These are phyloP conservation scores for Oxyruncus cristatus DNA, from an alignment of 2,113 vertebrate species.

Conservation along the genomic window DNA sequence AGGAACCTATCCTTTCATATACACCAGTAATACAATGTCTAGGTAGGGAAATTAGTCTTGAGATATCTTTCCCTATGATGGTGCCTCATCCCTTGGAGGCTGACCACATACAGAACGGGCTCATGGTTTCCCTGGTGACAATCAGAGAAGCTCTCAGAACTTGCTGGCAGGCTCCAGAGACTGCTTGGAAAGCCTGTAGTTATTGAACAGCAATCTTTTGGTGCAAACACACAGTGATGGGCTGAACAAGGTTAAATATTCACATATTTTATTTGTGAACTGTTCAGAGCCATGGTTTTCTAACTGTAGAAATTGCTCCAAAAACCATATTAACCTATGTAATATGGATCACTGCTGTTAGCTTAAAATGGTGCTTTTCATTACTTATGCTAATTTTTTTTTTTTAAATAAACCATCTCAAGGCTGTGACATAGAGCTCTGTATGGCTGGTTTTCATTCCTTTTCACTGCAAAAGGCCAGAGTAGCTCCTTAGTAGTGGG, in stretches of 20 bases:
- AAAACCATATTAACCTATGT: background rate
- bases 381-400: background rate
- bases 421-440: background rate
- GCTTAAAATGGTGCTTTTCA: background rate
- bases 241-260: background rate
- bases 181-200: constrained; percentile 24
- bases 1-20: background rate
- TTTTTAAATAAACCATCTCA: background rate
- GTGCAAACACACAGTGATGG: background rate
- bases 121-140: constrained; percentile 47
- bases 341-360: background rate
- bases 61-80: constrained; percentile 27
- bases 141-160: constrained; percentile 3
- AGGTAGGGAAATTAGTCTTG: background rate
- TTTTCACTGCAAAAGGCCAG: background rate
- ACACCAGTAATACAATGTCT: background rate
- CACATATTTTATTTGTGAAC: background rate
- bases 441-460: background rate
- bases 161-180: constrained; percentile 15
- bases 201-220: constrained; percentile 28
- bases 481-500: background rate
- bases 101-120: background rate
- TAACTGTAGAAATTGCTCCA: background rate
- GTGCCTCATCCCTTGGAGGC: background rate
- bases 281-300: background rate